These are phyloP conservation scores for Lysandra bellargus DNA, from an alignment of 2,888 invertebrate species.

Conservation along the genomic window DNA sequence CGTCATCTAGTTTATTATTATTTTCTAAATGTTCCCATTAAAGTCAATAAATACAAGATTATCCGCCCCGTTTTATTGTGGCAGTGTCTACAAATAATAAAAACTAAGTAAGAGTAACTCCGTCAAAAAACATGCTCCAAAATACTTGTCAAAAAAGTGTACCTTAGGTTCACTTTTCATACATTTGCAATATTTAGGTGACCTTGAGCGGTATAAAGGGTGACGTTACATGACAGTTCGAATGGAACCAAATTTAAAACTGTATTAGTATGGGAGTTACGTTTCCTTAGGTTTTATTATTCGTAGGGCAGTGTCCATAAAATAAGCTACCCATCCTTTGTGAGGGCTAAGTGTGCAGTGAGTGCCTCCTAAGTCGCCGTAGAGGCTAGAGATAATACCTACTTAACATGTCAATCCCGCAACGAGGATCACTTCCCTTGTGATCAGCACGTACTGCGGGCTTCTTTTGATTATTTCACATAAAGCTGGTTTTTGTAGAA, in stretches of 20 bases:
- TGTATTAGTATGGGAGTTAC: too few species aligned
- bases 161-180: too few species aligned
- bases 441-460: background rate
- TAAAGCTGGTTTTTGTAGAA: too few species aligned
- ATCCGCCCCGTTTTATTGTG: background rate
- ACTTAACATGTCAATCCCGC: conserved; percentile 14
- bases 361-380: conserved; percentile 3
- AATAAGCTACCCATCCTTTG: conserved; percentile 11
- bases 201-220: too few species aligned
- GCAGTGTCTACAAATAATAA: background rate
- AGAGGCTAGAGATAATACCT: conserved; percentile 1
- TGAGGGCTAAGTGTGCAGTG: conserved; percentile 1
- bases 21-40: background rate
- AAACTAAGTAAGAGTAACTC: too few species aligned
- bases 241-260: too few species aligned
- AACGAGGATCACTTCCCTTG: background rate
- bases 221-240: too few species aligned
- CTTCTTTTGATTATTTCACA: background rate
- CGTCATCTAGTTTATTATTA: background rate
- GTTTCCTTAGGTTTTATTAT: too few species aligned
- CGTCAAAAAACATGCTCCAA: too few species aligned
- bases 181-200: too few species aligned
- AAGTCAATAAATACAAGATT: background rate
- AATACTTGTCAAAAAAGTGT: too few species aligned
- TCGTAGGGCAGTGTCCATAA: background rate